A percentile compares a stretch with the other conserved stretches of the same genome.
phyloP scores from a whole-genome alignment of 2,797 vertebrate species.

The Tiaroga cobitis region DNA sequence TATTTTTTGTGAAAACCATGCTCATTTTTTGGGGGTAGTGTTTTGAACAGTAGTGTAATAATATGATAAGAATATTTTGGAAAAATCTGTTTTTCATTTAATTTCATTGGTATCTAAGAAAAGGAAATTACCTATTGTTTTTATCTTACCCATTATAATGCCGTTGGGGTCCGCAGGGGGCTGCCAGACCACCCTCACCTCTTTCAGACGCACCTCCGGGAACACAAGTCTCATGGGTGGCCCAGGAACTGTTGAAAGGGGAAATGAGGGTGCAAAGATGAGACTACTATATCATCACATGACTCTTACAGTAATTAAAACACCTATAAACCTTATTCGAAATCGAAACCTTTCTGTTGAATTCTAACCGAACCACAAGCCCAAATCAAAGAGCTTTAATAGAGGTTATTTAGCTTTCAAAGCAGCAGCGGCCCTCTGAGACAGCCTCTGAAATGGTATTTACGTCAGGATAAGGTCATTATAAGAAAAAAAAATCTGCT shows the following conservation, averaged over 20 bases:
- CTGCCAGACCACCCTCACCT: slow-evolving; percentile 92
- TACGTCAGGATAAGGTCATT: slow-evolving; percentile 47
- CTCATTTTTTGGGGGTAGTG: no score
- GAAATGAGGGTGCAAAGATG: background rate
- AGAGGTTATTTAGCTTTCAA: slow-evolving; percentile 38
- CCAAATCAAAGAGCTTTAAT: slow-evolving; percentile 17
- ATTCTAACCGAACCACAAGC: slow-evolving; percentile 12
- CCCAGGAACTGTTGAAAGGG: slow-evolving; percentile 82
- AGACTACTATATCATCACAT: slow-evolving; percentile 13
- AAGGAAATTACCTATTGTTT: background rate
- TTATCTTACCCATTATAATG: slow-evolving; percentile 87
- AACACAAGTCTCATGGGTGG: slow-evolving; percentile 90
- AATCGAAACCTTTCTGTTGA: background rate
- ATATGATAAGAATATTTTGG: background rate
- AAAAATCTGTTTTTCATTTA: background rate
- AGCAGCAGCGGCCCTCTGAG: background rate
- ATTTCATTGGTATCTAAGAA: background rate
- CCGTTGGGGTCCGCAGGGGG: slow-evolving; percentile 91
- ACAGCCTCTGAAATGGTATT: slow-evolving; percentile 42
- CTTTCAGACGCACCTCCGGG: slow-evolving; percentile 90
- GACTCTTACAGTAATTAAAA: slow-evolving; percentile 30
- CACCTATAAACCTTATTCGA: background rate
- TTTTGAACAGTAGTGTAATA: background rate
- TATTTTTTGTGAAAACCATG: no score
- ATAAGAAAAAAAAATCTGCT: slow-evolving; percentile 19